Evolutionary conservation across 2,797 vertebrate species (phyloP).

Genomic region (Ambastaia sidthimunki): DNA sequence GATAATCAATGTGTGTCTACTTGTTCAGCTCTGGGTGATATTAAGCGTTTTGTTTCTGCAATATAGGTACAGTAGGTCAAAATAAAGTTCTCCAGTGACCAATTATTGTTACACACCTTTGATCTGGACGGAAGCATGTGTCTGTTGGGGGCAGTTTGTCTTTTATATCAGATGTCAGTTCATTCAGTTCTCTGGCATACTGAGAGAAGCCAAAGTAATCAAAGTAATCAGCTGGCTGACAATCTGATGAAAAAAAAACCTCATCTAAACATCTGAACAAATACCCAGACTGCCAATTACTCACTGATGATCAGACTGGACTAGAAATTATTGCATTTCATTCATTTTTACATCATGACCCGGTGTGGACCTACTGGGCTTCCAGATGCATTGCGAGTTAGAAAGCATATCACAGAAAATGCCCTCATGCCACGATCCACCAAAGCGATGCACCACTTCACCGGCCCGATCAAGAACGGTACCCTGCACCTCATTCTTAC

Average conservation of each 20-base stretch:
- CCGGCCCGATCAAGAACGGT: constrained; percentile 83
- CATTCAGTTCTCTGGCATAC: constrained; percentile 89
- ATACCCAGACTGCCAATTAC: background rate
- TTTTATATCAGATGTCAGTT: constrained; percentile 82
- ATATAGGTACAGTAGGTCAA: background rate
- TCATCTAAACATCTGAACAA: background rate
- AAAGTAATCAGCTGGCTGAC: constrained; percentile 83
- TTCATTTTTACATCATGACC: background rate
- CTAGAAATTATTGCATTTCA: too few species aligned
- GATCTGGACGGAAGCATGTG: constrained; percentile 88
- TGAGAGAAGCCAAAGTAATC: constrained; percentile 87
- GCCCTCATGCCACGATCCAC: constrained; percentile 91
- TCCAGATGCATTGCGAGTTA: constrained; percentile 87
- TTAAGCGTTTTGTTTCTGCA: too few species aligned
- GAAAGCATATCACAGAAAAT: constrained; percentile 85
- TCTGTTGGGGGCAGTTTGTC: constrained; percentile 85
- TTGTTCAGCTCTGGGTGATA: too few species aligned
- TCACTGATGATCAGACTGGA: background rate
- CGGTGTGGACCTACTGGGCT: constrained; percentile 81
- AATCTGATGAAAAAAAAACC: constrained; percentile 69
- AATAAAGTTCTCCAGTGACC: background rate
- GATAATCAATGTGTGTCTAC: too few species aligned
- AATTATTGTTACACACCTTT: constrained; percentile 77
- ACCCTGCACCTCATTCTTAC: constrained; percentile 88
- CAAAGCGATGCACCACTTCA: constrained; percentile 86